A percentile compares a stretch with the other conserved stretches of the same genome.
Conservation (phyloP, 2,113 vertebrate genomes). For the Dicrurus megarhynchus region DNA sequence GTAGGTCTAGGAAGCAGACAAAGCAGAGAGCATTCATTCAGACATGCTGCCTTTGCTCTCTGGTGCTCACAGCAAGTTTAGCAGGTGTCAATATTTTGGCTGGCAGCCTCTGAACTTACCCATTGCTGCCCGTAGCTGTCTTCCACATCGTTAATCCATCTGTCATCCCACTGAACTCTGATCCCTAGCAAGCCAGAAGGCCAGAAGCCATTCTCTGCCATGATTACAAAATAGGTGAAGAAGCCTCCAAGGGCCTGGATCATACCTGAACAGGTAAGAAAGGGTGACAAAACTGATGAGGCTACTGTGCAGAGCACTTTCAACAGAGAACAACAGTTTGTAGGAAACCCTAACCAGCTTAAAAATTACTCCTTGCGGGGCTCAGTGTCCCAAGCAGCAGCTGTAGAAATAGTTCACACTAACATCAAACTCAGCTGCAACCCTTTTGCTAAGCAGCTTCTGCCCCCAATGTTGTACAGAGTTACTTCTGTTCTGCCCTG, state of each 20-base stretch:
- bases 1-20: constrained; percentile 73
- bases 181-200: constrained; percentile 78
- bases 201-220: constrained; percentile 81
- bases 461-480: not conserved
- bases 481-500: constrained; percentile 4
- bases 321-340: not conserved
- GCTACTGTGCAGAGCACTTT: not conserved
- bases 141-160: constrained; percentile 80
- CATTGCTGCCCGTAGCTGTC: constrained; percentile 86
- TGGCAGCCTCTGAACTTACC: constrained; percentile 64
- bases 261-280: constrained; percentile 73
- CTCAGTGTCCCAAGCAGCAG: not conserved
- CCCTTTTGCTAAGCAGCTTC: not conserved
- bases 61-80: not conserved
- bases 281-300: not conserved
- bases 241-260: constrained; percentile 88
- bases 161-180: constrained; percentile 82
- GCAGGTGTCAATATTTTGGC: not conserved
- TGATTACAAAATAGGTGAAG: constrained; percentile 84
- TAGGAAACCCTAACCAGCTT: not conserved
- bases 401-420: not conserved
- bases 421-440: not conserved
- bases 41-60: not conserved
- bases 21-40: not conserved
- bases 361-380: not conserved